Base-by-base conservation (phyloP, 2,888 invertebrate genomes). In the Clivina fossor region DNA sequence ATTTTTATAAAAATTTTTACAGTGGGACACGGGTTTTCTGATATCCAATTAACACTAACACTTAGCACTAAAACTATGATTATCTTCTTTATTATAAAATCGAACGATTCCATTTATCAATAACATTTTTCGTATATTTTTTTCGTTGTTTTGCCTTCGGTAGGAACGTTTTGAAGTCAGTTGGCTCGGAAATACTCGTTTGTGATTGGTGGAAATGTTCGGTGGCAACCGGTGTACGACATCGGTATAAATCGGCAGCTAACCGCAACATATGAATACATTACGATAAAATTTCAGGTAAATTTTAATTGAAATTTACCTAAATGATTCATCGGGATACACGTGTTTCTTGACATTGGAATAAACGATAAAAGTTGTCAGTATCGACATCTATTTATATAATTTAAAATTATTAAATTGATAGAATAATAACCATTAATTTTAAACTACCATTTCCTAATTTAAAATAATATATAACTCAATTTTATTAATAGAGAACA, bases 121-220 rank as follows among this genome's bases (percentile, higher is more conserved):
- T 55, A 55, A 26, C 54, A 54, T 54, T 54, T 54, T 54, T 44
- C 44, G 44, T 18, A 19, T 44, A 44, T 54, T 47, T 55, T 55
- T 55, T 55, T 55, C 55, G 55, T 55, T 55, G 55, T 55, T 55
- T 55, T 55, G 55, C 30, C 55, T 55, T 38, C 38, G 19, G 24
- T 38, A 19, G 37, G 44, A 55, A 38, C 55, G 46, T 47, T 55
- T 43, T 55, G 40, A 55, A 55, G 55, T 55, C 55, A 54, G 54
- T 54, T 54, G 54, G 54, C 44, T 54, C 44, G 16, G 47, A 68
- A 71, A 70, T 65, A 64, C 62, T 61, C 61, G 55, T 16, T 61
- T 65, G 60, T 70, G 62, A 73, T 73, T 73, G 73, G 73, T 62
- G 59, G 60, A 63, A 48, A 48, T 9, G 9, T n/a, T 43, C 51